Evolutionary conservation across 2,797 vertebrate species (phyloP), one percentile per base, ranked within the genome.

Genomic region (Melanotaenia nigrans): DNA sequence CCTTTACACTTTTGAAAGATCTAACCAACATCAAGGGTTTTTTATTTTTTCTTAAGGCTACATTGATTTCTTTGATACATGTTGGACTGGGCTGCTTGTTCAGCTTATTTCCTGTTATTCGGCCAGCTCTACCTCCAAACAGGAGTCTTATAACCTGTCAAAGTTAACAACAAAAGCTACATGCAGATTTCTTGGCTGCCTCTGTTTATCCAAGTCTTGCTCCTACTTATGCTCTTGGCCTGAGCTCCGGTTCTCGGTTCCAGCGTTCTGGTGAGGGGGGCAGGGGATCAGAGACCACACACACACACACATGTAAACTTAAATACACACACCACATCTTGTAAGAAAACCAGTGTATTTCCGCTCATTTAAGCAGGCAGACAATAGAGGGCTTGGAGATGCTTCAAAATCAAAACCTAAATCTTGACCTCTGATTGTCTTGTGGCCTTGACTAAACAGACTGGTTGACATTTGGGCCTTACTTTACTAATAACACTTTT

Each of bases 251-350:
- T 61, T 74, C 73, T 86, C 18, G 36, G 81, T 86, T 90, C 82
- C 83, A 87, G 81, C 49, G 40, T 60, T 83, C 82, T 79, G 71
- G 70, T 67, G 80, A 73, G 63, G 84, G 84, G 87, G 87, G 79
- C 62, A 65, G 89, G 84, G 79, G 77, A 84, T 73, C 65, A 79
- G 61, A 88, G 89, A 92, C 89, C 92, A 93, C 90, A 88, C 88
- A 93, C 79, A 88, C 64, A 60, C 73, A 61, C 67, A 45, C 72
- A 60, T 51, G 78, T 64, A 30, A 54, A 63, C 78, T 28, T 35
- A 57, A n/a, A 57, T 22, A 33, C 60, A 74, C 68, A 84, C 75
- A 77, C 68, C n/a, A 83, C 40, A 67, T 45, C 74, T 79, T 68
- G 71, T 81, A 58, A 82, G 61, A 81, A 86, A 87, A 84, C 70